phyloP scores from a whole-genome alignment of 2,797 vertebrate species.

The Coreius guichenoti region DNA sequence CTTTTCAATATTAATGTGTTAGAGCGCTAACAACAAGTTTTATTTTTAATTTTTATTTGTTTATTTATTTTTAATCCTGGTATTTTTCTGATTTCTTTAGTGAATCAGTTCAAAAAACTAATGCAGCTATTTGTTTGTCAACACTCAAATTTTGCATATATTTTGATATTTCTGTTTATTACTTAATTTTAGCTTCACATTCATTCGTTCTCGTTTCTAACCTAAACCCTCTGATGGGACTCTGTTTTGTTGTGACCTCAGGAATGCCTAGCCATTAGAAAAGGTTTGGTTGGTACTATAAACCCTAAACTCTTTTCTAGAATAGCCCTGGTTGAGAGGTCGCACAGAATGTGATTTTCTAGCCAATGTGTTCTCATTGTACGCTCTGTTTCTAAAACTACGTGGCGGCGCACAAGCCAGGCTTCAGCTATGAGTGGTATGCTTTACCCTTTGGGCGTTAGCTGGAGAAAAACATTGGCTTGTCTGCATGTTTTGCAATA shows the following conservation, averaged over 20 bases:
- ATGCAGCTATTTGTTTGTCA: too few relatives aligned
- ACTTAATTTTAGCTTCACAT: neutral
- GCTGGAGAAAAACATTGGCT: constrained; percentile 28
- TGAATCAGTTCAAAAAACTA: too few relatives aligned
- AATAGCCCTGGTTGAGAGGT: constrained; percentile 50
- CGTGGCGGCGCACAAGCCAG: constrained; percentile 69
- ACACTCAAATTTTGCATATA: neutral
- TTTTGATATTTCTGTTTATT: neutral
- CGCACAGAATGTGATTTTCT: constrained; percentile 62
- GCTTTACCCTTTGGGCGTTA: constrained; percentile 70
- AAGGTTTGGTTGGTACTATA: constrained; percentile 51
- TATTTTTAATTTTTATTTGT: too few relatives aligned
- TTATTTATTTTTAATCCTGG: too few relatives aligned
- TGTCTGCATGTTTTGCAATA: constrained; percentile 15
- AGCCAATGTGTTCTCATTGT: constrained; percentile 62
- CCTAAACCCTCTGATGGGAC: neutral
- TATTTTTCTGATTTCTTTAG: too few relatives aligned
- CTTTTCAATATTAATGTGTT: too few relatives aligned
- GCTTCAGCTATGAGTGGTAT: constrained; percentile 72
- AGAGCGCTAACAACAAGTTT: too few relatives aligned
- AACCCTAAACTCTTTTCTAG: constrained; percentile 60
- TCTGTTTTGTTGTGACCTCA: constrained; percentile 6
- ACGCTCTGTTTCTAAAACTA: constrained; percentile 79
- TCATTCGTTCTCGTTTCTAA: neutral
- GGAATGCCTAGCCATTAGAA: constrained; percentile 51